A percentile compares a stretch with the other conserved stretches of the same genome.
Conservation (phyloP, 2,888 invertebrate genomes). For the Apomyelois bistriatella region DNA sequence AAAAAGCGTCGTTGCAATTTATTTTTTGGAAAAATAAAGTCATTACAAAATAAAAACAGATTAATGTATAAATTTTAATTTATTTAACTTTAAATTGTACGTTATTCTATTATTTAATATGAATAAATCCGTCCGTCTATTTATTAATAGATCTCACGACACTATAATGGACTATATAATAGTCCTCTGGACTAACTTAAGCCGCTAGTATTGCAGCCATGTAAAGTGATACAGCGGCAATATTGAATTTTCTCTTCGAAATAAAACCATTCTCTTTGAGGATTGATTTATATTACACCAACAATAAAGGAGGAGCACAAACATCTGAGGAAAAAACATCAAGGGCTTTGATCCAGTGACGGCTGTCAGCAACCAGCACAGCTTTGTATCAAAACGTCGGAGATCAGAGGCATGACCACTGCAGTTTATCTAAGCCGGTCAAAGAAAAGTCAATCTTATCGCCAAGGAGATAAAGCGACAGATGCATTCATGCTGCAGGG, state of each 20-base stretch:
- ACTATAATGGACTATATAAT: no score
- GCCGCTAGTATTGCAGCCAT: neutral
- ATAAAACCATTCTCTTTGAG: neutral
- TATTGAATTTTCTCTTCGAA: neutral
- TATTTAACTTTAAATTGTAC: no score
- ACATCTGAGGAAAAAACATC: neutral
- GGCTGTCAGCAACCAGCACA: neutral
- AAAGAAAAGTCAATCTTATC: conserved; percentile 20
- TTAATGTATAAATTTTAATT: no score
- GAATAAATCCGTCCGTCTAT: no score
- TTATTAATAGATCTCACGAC: no score
- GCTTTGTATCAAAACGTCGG: conserved; percentile 13
- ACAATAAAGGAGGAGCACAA: neutral
- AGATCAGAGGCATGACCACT: conserved; percentile 5
- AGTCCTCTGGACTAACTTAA: no score
- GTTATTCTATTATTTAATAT: no score
- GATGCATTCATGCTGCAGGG: conserved; percentile 61
- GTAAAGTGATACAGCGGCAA: neutral
- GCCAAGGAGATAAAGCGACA: conserved; percentile 38
- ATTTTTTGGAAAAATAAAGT: no score
- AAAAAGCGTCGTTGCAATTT: no score
- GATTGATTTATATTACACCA: neutral
- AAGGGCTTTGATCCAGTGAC: neutral
- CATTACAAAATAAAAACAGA: no score
- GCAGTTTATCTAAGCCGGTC: conserved; percentile 14